Percentiles rank a stretch among this genome's conserved stretches.
Conservation (phyloP, 2,797 vertebrate genomes). For the Simalia tracyae region DNA sequence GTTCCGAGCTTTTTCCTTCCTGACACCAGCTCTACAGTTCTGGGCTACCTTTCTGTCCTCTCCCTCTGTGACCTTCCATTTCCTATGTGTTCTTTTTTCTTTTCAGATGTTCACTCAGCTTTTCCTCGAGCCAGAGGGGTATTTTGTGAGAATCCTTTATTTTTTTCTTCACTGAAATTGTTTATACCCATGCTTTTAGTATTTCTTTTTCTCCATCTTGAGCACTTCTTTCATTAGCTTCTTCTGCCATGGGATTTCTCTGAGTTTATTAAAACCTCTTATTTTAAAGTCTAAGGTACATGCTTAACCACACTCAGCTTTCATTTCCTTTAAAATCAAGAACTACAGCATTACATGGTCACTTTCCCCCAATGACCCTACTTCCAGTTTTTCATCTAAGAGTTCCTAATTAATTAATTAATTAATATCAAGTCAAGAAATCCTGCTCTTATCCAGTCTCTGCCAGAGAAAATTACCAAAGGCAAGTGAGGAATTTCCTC, state of each 20-base stretch:
- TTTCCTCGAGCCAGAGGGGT: background rate
- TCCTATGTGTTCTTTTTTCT: background rate
- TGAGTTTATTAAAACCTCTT: background rate
- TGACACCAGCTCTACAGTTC: background rate
- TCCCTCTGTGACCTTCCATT: background rate
- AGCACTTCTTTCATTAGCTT: background rate
- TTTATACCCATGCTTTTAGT: background rate
- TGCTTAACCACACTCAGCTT: background rate
- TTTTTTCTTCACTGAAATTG: background rate
- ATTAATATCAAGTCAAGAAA: background rate
- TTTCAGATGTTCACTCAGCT: background rate
- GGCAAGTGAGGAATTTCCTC: background rate
- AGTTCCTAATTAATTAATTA: background rate
- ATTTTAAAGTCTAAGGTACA: background rate
- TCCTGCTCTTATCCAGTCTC: background rate
- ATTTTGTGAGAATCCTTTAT: background rate
- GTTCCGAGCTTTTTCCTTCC: background rate
- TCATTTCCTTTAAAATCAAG: background rate
- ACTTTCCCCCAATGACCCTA: background rate
- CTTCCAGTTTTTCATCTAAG: background rate
- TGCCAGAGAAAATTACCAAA: background rate
- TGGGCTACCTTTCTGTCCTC: background rate
- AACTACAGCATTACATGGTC: background rate
- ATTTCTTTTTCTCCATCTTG: background rate
- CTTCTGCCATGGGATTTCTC: background rate